Conservation (phyloP, 64 coral and sea anemone species). For the Porites australiensis region DNA sequence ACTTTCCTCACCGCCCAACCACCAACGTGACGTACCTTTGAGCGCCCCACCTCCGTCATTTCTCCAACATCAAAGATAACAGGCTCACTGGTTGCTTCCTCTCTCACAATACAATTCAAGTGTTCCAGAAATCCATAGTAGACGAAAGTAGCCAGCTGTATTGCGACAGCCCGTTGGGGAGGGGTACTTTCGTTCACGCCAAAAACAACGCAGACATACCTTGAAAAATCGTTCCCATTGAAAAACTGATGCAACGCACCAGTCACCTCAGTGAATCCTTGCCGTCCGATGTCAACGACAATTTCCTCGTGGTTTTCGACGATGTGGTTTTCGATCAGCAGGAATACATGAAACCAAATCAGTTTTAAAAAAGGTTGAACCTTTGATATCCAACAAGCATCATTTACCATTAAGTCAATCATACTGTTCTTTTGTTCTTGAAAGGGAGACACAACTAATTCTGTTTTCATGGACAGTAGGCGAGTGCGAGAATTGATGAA, state of each 20-base stretch:
- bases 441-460: neutral
- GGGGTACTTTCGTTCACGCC: neutral
- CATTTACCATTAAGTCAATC: neutral
- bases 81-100: too few relatives aligned
- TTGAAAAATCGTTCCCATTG: neutral
- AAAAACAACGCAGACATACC: constrained; percentile 4
- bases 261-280: constrained; percentile 45
- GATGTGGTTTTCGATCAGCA: constrained; percentile 5
- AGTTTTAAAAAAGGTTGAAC: constrained; percentile 15
- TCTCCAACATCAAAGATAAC: neutral
- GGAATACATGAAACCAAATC: constrained; percentile 35
- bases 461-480: neutral
- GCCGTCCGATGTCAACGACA: neutral
- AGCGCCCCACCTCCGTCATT: constrained; percentile 5
- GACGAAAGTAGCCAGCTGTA: neutral
- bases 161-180: constrained; percentile 12
- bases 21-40: constrained; percentile 18
- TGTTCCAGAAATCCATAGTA: neutral
- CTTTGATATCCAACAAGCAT: neutral
- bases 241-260: constrained; percentile 16
- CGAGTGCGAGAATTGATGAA: too few relatives aligned
- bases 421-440: neutral
- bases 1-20: constrained; percentile 21
- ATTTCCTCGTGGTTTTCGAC: constrained; percentile 14
- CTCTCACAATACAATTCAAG: neutral